Conservation (phyloP, 2,113 vertebrate genomes). For the Microtus montanus region DNA sequence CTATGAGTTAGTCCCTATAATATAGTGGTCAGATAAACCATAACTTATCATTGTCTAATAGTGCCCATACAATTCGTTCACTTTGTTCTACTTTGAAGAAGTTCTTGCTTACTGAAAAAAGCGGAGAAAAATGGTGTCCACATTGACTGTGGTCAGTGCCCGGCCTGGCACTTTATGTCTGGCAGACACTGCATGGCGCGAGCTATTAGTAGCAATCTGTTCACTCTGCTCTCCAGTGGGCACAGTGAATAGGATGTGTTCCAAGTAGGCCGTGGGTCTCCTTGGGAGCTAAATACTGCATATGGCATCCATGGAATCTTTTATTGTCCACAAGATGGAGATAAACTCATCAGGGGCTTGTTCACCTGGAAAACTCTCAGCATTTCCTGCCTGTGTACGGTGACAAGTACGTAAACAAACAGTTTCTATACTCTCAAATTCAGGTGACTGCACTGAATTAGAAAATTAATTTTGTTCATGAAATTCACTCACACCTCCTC, state of each 20-base stretch:
- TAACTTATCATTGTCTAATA: neutral
- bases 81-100: constrained; percentile 53
- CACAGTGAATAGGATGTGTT: constrained; percentile 58
- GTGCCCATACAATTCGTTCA: constrained; percentile 10
- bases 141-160: constrained; percentile 52
- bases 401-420: constrained; percentile 21
- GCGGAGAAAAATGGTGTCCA: constrained; percentile 24
- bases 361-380: constrained; percentile 39
- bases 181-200: constrained; percentile 59
- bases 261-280: constrained; percentile 67
- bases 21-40: neutral
- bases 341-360: constrained; percentile 59
- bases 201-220: constrained; percentile 79
- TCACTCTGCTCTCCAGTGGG: constrained; percentile 54
- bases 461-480: constrained; percentile 51
- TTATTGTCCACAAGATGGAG: constrained; percentile 57
- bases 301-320: constrained; percentile 76
- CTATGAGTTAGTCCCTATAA: neutral
- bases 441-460: constrained; percentile 31
- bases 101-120: constrained; percentile 3
- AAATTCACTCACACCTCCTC: constrained; percentile 14
- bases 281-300: constrained; percentile 68
- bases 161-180: constrained; percentile 60
- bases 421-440: constrained; percentile 13
- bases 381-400: neutral